Evolutionary conservation across 1,140 invertebrate genomes (phyloP).

Genomic region (Phocides pigmalion): DNA sequence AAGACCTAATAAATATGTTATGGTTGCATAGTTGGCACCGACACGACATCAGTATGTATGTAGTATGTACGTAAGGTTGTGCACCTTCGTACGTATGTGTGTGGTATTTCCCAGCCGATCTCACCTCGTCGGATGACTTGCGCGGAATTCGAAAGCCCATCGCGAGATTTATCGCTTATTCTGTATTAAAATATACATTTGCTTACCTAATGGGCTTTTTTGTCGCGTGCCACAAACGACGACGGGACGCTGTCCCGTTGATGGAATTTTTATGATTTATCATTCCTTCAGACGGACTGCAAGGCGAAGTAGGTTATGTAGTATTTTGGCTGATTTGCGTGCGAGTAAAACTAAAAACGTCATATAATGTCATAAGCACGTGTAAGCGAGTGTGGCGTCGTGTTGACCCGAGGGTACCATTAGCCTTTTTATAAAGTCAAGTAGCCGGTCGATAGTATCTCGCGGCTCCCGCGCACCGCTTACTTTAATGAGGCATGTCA

Average conservation of each 20-base stretch:
- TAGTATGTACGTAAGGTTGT: conserved; percentile 64
- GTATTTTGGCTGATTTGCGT: conserved; percentile 9
- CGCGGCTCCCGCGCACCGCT: conserved; percentile 67
- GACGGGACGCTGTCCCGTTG: conserved; percentile 54
- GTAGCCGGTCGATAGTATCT: conserved; percentile 70
- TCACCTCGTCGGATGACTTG: conserved; percentile 80
- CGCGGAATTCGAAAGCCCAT: conserved; percentile 82
- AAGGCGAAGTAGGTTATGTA: conserved; percentile 10
- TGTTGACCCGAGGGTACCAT: conserved; percentile 63
- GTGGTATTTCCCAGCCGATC: conserved; percentile 81
- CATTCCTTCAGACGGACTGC: conserved; percentile 43
- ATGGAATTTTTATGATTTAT: conserved; percentile 70
- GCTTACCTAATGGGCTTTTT: conserved; percentile 78
- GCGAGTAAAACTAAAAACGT: not conserved
- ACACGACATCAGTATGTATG: conserved; percentile 63
- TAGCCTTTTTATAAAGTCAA: conserved; percentile 68
- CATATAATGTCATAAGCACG: conserved; percentile 25
- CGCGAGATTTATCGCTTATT: conserved; percentile 81
- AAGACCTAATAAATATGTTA: conserved; percentile 46
- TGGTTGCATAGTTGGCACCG: conserved; percentile 53
- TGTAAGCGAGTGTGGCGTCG: conserved; percentile 33
- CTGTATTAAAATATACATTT: conserved; percentile 81
- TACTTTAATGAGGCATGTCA: conserved; percentile 67
- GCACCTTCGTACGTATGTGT: conserved; percentile 55
- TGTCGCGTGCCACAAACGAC: conserved; percentile 71